Conservation (phyloP, 2,888 invertebrate species). For the Andricus quercusramuli region DNA sequence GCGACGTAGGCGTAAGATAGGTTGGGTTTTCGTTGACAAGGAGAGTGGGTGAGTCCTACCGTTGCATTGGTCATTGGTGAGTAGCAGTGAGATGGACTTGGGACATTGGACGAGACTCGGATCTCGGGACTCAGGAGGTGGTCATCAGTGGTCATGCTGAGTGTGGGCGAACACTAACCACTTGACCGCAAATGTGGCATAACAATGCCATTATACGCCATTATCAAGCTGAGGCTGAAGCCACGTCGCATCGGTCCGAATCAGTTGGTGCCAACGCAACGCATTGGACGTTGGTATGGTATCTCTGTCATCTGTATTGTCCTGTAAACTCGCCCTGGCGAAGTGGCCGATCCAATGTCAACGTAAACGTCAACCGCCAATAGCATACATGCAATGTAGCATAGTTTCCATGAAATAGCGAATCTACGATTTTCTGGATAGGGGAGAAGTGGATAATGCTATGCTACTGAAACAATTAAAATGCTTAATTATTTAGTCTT, state of each 20-base stretch:
- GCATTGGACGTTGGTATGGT: neutral
- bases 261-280: neutral
- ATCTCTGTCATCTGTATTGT: neutral
- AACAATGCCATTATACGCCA: constrained; percentile 5
- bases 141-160: constrained; percentile 14
- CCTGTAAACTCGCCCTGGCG: constrained; percentile 15
- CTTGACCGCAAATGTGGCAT: constrained; percentile 10
- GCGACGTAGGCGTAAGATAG: neutral
- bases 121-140: constrained; percentile 3
- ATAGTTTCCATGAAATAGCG: constrained; percentile 15
- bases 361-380: constrained; percentile 21
- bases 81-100: neutral
- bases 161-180: neutral
- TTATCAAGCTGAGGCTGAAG: constrained; percentile 30
- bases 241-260: constrained; percentile 7
- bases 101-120: neutral
- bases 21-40: neutral
- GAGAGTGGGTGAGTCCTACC: no score
- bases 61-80: neutral
- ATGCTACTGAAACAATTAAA: no score
- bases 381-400: constrained; percentile 16
- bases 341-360: constrained; percentile 18
- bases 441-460: no score
- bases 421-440: no score
- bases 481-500: no score